These are phyloP conservation scores for Drosophila infuscata DNA, from an alignment of 2,888 invertebrate species.

Conservation along the genomic window DNA sequence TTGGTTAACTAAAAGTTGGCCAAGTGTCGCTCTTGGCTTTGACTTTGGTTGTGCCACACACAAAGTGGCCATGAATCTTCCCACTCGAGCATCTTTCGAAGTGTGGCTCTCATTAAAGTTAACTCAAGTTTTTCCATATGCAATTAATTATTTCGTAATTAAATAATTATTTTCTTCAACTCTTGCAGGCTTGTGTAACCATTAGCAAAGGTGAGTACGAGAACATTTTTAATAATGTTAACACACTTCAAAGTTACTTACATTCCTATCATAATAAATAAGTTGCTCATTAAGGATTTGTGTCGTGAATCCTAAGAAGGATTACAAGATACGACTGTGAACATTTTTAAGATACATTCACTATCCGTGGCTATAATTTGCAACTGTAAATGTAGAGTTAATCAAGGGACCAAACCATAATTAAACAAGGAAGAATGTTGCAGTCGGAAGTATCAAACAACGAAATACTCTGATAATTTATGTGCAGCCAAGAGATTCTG, in stretches of 20 bases:
- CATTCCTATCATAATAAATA: background rate
- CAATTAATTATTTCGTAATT: conserved; percentile 31
- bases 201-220: conserved; percentile 50
- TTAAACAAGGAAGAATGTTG: no score
- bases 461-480: no score
- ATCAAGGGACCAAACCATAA: background rate
- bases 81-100: conserved; percentile 24
- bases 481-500: no score
- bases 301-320: background rate
- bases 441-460: no score
- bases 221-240: background rate
- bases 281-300: background rate
- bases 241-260: background rate
- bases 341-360: background rate
- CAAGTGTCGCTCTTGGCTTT: conserved; percentile 58
- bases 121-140: conserved; percentile 27
- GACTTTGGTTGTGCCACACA: conserved; percentile 34
- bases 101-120: conserved; percentile 3
- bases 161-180: conserved; percentile 30
- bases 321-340: background rate
- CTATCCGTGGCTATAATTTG: background rate
- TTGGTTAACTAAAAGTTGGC: conserved; percentile 38
- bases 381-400: background rate
- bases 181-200: conserved; percentile 48
- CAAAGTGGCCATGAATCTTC: conserved; percentile 53